Percentiles rank a stretch among this genome's conserved stretches.
phyloP scores from a whole-genome alignment of 2,113 vertebrate genomes.

The Megalops atlanticus region DNA sequence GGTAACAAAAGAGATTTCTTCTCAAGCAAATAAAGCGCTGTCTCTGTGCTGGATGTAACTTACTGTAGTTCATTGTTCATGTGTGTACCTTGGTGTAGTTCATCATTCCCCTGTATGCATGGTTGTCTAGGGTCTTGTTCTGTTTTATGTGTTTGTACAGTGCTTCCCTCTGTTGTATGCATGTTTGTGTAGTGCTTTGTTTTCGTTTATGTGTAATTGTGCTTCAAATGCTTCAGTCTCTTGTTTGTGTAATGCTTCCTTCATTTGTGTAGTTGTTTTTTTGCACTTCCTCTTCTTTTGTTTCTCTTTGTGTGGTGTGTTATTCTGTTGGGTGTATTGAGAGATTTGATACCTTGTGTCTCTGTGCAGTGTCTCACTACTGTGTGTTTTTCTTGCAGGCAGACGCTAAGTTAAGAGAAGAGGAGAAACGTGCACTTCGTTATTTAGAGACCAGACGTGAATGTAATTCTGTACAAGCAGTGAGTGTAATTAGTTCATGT shows the following conservation, averaged over 20 bases:
- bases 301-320: no score
- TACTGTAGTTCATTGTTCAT: no score
- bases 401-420: conserved; percentile 97
- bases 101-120: background rate
- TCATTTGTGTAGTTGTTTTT: no score
- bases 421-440: conserved; percentile 93
- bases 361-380: background rate
- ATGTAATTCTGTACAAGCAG: conserved; percentile 98
- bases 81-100: no score
- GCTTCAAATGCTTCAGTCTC: no score
- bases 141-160: no score
- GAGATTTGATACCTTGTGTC: background rate
- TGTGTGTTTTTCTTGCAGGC: conserved; percentile 70
- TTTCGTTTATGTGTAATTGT: no score
- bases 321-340: background rate
- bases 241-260: no score
- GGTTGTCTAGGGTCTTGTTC: background rate
- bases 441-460: conserved; percentile 97
- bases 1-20: background rate
- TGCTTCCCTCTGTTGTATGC: background rate
- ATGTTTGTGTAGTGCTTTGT: background rate
- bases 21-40: background rate
- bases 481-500: conserved; percentile 72
- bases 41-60: no score
- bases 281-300: no score